A percentile compares a stretch with the other conserved stretches of the same genome.
Evolutionary conservation across 2,797 vertebrate genomes (phyloP).

Genomic region (Hybognathus amarus): DNA sequence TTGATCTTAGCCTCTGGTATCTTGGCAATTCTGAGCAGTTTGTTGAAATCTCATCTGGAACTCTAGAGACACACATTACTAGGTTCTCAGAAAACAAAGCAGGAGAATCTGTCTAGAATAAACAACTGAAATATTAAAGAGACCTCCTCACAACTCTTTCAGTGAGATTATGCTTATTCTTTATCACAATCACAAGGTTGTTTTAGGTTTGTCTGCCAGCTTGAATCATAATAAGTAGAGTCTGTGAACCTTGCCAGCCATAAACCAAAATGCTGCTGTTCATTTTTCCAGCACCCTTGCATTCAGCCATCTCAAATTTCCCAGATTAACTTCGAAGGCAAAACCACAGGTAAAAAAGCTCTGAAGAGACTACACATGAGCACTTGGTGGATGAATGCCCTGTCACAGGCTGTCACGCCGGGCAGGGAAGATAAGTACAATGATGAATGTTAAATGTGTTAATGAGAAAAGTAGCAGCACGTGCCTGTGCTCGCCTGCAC

Average conservation of each 20-base stretch:
- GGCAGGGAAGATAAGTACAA: not conserved
- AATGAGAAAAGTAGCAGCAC: constrained; percentile 68
- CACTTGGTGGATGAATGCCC: not conserved
- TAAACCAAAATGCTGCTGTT: constrained; percentile 22
- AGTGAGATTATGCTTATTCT: not conserved
- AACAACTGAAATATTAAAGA: not conserved
- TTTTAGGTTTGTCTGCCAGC: not conserved
- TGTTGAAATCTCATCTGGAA: not conserved
- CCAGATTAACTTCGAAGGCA: not conserved
- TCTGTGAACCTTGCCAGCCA: constrained; percentile 10
- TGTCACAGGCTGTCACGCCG: not conserved
- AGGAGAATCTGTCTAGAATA: not conserved
- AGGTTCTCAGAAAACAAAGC: not conserved
- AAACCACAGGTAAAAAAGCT: constrained; percentile 4
- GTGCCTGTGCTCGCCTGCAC: constrained; percentile 68
- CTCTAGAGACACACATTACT: not conserved
- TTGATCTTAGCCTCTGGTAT: not conserved
- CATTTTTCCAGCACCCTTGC: not conserved
- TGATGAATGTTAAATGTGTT: constrained; percentile 63
- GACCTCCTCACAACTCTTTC: not conserved
- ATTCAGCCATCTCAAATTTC: constrained; percentile 21
- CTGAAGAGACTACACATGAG: not conserved
- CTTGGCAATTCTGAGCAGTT: not conserved
- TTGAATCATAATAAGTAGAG: not conserved
- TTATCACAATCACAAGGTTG: constrained; percentile 8